Percentiles rank a stretch among this genome's conserved stretches.
Evolutionary conservation across 2,113 vertebrate species (phyloP).

Genomic region (Perca fluviatilis): DNA sequence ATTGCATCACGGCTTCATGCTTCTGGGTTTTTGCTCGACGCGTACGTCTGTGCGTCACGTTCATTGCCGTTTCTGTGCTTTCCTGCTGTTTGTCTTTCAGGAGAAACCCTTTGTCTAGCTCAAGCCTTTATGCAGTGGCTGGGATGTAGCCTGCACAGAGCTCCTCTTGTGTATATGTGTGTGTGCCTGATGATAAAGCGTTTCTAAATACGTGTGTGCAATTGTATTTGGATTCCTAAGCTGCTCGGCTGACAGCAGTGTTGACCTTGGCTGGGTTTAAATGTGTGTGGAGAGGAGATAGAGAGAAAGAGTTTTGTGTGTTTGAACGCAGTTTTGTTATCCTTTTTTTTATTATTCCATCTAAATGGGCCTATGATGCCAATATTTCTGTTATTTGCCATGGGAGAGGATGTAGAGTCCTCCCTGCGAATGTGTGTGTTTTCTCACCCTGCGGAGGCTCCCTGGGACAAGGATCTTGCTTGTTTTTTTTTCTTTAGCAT

Average conservation of each 20-base stretch:
- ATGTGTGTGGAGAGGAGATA: slow-evolving; percentile 53
- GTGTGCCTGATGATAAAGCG: slow-evolving; percentile 45
- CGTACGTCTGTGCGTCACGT: slow-evolving; percentile 31
- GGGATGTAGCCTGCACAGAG: slow-evolving; percentile 58
- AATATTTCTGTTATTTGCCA: slow-evolving; percentile 62
- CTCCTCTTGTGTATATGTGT: slow-evolving; percentile 24
- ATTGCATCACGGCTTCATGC: not conserved
- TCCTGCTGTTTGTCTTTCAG: slow-evolving; percentile 71
- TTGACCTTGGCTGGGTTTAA: slow-evolving; percentile 67
- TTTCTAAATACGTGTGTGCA: slow-evolving; percentile 46
- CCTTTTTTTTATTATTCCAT: slow-evolving; percentile 36
- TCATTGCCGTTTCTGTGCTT: slow-evolving; percentile 43
- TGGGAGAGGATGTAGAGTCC: slow-evolving; percentile 32
- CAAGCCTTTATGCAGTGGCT: slow-evolving; percentile 61
- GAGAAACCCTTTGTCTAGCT: slow-evolving; percentile 66
- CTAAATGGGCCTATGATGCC: slow-evolving; percentile 77
- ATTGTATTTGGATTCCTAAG: slow-evolving; percentile 62
- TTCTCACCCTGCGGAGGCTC: slow-evolving; percentile 89
- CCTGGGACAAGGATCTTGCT: slow-evolving; percentile 89
- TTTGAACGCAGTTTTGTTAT: slow-evolving; percentile 13
- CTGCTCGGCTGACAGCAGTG: slow-evolving; percentile 69
- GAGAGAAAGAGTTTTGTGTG: slow-evolving; percentile 38
- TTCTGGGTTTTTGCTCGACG: not conserved
- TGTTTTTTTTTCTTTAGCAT: slow-evolving; percentile 85
- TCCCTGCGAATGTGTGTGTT: slow-evolving; percentile 51